phyloP scores from a whole-genome alignment of 2,888 invertebrate species.

The Lepidochitona cinerea region DNA sequence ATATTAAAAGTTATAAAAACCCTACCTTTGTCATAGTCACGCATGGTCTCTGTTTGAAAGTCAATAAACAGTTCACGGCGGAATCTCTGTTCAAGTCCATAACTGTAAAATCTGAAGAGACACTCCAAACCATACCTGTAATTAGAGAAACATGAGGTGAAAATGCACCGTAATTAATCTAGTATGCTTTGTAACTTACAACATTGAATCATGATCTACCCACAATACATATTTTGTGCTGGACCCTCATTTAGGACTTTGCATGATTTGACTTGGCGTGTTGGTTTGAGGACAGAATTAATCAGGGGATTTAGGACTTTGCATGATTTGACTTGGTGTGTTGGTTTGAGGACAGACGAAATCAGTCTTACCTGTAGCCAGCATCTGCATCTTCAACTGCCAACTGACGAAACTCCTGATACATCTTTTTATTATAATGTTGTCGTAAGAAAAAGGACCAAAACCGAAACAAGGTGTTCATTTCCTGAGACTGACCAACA shows the following conservation, averaged over 20 bases:
- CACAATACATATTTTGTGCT: too few relatives aligned
- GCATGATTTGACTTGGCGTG: too few relatives aligned
- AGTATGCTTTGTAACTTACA: too few relatives aligned
- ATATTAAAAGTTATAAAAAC: too few relatives aligned
- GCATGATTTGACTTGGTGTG: too few relatives aligned
- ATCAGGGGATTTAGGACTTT: too few relatives aligned
- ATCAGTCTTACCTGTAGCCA: slow-evolving; percentile 93
- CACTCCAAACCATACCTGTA: slow-evolving; percentile 77
- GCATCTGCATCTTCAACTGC: slow-evolving; percentile 94
- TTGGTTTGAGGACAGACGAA: too few relatives aligned
- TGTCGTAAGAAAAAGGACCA: slow-evolving; percentile 99
- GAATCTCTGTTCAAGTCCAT: slow-evolving; percentile 97
- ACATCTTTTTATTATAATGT: slow-evolving; percentile 98
- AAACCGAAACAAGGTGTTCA: slow-evolving; percentile 99
- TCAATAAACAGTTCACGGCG: slow-evolving; percentile 95
- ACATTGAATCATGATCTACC: too few relatives aligned
- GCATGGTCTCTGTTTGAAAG: slow-evolving; percentile 93
- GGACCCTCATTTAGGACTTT: too few relatives aligned
- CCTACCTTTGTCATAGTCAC: slow-evolving; percentile 88
- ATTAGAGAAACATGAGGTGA: too few relatives aligned
- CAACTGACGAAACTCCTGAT: slow-evolving; percentile 91
- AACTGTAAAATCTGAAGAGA: slow-evolving; percentile 95
- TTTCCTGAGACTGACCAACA: slow-evolving; percentile 96
- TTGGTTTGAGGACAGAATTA: too few relatives aligned
- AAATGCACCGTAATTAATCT: too few relatives aligned